phyloP scores from a whole-genome alignment of 2,797 vertebrate species.

The Lepidocolaptes lacrymiger region DNA sequence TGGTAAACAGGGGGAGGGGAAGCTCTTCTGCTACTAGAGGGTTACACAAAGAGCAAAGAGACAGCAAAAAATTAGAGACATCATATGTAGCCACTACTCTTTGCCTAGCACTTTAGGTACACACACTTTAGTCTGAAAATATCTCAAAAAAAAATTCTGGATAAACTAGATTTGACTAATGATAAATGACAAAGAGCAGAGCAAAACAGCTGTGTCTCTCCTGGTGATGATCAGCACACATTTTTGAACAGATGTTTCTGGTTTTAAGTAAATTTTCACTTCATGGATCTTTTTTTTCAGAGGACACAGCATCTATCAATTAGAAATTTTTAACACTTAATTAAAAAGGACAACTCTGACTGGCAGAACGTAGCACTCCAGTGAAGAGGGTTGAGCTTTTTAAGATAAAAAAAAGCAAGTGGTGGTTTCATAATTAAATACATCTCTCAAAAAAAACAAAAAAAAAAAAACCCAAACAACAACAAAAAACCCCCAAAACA shows the following conservation, averaged over 20 bases:
- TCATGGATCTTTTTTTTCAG: not conserved
- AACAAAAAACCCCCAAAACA: not conserved
- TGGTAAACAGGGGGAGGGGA: not conserved
- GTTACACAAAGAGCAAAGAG: not conserved
- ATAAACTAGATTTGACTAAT: constrained; percentile 34
- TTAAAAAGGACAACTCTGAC: constrained; percentile 5
- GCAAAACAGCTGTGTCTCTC: constrained; percentile 54
- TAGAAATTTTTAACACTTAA: not conserved
- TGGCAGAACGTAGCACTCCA: not conserved
- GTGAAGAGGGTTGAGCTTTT: not conserved
- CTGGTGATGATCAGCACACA: constrained; percentile 47
- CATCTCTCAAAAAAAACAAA: not conserved
- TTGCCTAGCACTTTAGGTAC: not conserved
- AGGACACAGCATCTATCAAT: not conserved
- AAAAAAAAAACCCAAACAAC: not conserved
- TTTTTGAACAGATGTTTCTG: constrained; percentile 67
- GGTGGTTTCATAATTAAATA: not conserved
- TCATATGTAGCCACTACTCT: not conserved
- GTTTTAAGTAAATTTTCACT: constrained; percentile 50
- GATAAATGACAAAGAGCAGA: constrained; percentile 55
- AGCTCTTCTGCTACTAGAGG: not conserved
- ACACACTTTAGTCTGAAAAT: not conserved
- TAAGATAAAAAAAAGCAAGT: not conserved
- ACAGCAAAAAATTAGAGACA: not conserved
- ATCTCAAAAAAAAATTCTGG: not conserved